A percentile compares a stretch with the other conserved stretches of the same genome.
phyloP scores from a whole-genome alignment of 1,140 invertebrate species.

The Diorhabda carinulata region DNA sequence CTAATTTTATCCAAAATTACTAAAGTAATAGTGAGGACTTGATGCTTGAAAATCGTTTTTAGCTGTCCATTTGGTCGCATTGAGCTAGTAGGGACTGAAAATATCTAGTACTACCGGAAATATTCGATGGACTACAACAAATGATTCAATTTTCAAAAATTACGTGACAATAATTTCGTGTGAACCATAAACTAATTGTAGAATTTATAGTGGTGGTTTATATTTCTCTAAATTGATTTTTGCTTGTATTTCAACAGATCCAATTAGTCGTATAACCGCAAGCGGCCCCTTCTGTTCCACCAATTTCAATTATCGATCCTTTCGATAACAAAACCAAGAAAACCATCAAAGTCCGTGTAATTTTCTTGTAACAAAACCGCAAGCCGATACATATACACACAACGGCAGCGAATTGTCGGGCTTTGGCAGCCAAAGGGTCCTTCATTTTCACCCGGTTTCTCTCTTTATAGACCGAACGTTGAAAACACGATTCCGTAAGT shows the following conservation, averaged over 20 bases:
- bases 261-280: not conserved
- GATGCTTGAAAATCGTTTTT: no score
- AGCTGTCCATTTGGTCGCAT: no score
- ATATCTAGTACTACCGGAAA: no score
- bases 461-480: not conserved
- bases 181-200: no score
- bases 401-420: not conserved
- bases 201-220: no score
- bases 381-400: not conserved
- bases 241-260: not conserved
- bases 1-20: no score
- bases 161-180: no score
- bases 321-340: not conserved
- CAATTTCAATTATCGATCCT: slow-evolving; percentile 1
- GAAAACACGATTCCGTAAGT: no score
- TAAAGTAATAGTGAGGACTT: no score
- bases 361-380: slow-evolving; percentile 2
- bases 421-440: not conserved
- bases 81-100: no score
- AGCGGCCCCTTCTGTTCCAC: not conserved
- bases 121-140: no score
- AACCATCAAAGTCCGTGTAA: slow-evolving; percentile 2
- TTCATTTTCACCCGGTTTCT: not conserved
- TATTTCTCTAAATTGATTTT: not conserved
- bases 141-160: no score